Percentiles rank a stretch among this genome's conserved stretches.
Conservation (phyloP, 1,140 invertebrate species). For the Drosophila parvula region DNA sequence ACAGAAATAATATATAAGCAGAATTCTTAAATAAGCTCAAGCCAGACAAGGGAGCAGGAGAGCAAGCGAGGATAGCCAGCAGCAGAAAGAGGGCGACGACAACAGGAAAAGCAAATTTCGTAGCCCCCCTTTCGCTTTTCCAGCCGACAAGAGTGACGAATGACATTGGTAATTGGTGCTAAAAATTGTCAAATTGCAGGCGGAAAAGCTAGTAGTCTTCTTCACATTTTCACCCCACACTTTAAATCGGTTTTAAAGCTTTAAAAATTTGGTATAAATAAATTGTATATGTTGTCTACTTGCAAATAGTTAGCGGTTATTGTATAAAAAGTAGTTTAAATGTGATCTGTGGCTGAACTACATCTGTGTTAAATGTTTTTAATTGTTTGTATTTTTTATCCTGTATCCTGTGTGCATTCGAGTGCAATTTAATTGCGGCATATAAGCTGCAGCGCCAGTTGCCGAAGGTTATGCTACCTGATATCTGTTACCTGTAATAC, state of each 20-base stretch:
- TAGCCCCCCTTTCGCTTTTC: background rate
- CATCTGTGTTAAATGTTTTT: slow-evolving; percentile 33
- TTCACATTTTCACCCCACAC: background rate
- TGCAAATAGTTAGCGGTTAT: slow-evolving; percentile 6
- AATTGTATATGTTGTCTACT: background rate
- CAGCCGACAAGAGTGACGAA: slow-evolving; percentile 52
- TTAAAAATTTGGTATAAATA: slow-evolving; percentile 12
- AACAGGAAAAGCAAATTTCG: slow-evolving; percentile 16
- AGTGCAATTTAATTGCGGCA: slow-evolving; percentile 30
- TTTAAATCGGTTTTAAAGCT: slow-evolving; percentile 24
- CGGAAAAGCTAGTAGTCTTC: slow-evolving; percentile 14
- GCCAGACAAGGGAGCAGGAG: slow-evolving; percentile 28
- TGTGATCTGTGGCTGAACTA: slow-evolving; percentile 21
- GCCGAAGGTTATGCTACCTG: slow-evolving; percentile 2
- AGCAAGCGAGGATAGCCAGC: too few species aligned
- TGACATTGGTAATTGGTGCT: slow-evolving; percentile 68
- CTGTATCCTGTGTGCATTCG: background rate
- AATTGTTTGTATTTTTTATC: slow-evolving; percentile 30
- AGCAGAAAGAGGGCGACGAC: background rate
- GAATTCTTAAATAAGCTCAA: slow-evolving; percentile 56
- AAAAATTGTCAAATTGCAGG: slow-evolving; percentile 62
- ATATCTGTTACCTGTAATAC: slow-evolving; percentile 6
- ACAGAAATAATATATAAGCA: slow-evolving; percentile 60
- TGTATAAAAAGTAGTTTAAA: slow-evolving; percentile 28
- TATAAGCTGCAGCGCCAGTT: slow-evolving; percentile 11